Conservation (phyloP, 2,113 vertebrate genomes). For the Thunnus thynnus region DNA sequence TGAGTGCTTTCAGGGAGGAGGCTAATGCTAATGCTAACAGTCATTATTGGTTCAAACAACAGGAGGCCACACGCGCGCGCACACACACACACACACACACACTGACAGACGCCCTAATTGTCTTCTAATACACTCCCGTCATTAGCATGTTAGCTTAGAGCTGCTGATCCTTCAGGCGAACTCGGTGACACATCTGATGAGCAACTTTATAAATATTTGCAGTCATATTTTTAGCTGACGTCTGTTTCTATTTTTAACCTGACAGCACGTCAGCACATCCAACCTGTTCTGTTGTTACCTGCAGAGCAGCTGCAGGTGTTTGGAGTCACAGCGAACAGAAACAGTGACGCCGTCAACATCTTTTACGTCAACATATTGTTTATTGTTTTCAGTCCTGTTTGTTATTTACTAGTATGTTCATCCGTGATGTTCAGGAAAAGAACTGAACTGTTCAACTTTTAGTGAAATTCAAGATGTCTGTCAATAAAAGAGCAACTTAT, state of each 20-base stretch:
- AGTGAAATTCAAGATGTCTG: too few species aligned
- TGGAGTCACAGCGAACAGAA: too few species aligned
- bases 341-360: too few species aligned
- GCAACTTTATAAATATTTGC: slow-evolving; percentile 31
- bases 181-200: not conserved
- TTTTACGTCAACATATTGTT: too few species aligned
- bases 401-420: too few species aligned
- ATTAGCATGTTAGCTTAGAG: slow-evolving; percentile 15
- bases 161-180: not conserved
- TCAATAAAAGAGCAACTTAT: too few species aligned
- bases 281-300: not conserved
- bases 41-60: not conserved
- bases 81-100: slow-evolving; percentile 2
- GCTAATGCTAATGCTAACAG: slow-evolving; percentile 18
- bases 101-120: not conserved
- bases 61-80: not conserved
- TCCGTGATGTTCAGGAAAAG: too few species aligned
- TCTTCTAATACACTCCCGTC: not conserved
- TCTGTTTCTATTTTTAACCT: slow-evolving; percentile 28
- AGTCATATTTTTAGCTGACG: slow-evolving; percentile 5
- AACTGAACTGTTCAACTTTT: too few species aligned
- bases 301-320: too few species aligned
- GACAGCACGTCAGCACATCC: not conserved
- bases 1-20: slow-evolving; percentile 6
- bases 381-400: too few species aligned